Percentiles rank a stretch among this genome's conserved stretches.
Evolutionary conservation across 2,797 vertebrate species (phyloP).

Genomic region (Cirrhinus molitorella): DNA sequence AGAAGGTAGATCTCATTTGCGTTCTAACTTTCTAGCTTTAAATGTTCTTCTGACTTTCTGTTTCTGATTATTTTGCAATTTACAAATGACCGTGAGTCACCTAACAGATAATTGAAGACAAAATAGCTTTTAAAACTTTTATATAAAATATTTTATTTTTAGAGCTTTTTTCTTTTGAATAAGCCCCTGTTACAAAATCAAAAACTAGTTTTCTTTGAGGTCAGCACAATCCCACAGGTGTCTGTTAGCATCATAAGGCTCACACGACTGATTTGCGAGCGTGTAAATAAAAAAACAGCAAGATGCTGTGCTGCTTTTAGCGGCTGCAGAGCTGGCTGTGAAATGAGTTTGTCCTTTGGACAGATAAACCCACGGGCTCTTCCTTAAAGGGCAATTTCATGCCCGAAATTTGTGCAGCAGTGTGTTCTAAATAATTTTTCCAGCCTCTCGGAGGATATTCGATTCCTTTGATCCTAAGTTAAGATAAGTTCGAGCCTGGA

Average conservation of each 20-base stretch:
- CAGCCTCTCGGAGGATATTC: background rate
- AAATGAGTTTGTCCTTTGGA: slow-evolving; percentile 31
- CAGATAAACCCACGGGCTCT: slow-evolving; percentile 4
- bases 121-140: too few species aligned
- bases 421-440: slow-evolving; percentile 26
- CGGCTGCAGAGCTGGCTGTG: background rate
- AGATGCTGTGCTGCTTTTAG: background rate
- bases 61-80: background rate
- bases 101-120: too few species aligned
- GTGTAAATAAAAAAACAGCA: background rate
- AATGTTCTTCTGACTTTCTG: background rate
- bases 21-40: background rate
- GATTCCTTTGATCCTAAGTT: slow-evolving; percentile 36
- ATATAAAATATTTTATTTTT: too few species aligned
- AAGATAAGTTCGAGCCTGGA: slow-evolving; percentile 13
- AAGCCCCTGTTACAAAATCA: background rate
- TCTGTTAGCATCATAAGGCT: background rate
- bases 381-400: slow-evolving; percentile 37
- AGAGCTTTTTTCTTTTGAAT: background rate
- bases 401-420: background rate
- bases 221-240: background rate
- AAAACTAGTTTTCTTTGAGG: background rate
- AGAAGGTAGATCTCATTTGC: background rate
- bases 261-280: background rate
- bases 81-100: too few species aligned